These are phyloP conservation scores for Rhynchotus rufescens DNA, from an alignment of 2,797 vertebrate genomes.

Conservation along the genomic window DNA sequence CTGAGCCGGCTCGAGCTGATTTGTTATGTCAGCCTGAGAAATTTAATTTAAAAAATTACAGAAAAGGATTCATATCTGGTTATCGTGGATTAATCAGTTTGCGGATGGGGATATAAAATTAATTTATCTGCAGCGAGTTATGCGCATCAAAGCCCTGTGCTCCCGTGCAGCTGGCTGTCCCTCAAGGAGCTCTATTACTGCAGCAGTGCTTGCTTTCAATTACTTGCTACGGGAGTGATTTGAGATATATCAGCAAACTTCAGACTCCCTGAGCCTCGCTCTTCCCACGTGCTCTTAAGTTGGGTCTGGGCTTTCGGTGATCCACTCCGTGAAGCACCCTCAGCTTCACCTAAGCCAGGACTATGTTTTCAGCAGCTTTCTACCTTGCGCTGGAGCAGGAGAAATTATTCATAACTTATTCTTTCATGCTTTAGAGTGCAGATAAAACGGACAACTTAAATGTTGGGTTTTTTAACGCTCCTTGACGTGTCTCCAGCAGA, in stretches of 20 bases:
- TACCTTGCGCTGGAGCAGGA: not conserved
- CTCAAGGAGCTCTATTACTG: constrained; percentile 22
- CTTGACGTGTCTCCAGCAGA: not conserved
- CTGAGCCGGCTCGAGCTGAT: not conserved
- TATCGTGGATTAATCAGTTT: constrained; percentile 43
- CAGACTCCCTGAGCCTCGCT: not conserved
- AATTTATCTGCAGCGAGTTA: constrained; percentile 60
- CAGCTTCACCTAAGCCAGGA: not conserved
- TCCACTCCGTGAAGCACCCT: not conserved
- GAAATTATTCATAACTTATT: constrained; percentile 34
- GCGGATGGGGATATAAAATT: constrained; percentile 49
- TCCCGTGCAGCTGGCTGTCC: constrained; percentile 17
- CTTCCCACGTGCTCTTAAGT: not conserved
- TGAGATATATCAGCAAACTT: constrained; percentile 27
- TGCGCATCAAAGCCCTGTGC: constrained; percentile 54
- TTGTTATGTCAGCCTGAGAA: not conserved
- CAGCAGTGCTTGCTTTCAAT: constrained; percentile 1
- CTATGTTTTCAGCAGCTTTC: not conserved
- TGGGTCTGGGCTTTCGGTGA: not conserved
- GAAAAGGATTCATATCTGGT: not conserved
- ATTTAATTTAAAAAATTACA: constrained; percentile 58
- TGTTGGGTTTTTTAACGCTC: not conserved
- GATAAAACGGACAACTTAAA: not conserved
- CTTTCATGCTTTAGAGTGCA: constrained; percentile 14
- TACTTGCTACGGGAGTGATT: not conserved